phyloP scores from a whole-genome alignment of 2,888 invertebrate genomes.

The Drosophila falleni region DNA sequence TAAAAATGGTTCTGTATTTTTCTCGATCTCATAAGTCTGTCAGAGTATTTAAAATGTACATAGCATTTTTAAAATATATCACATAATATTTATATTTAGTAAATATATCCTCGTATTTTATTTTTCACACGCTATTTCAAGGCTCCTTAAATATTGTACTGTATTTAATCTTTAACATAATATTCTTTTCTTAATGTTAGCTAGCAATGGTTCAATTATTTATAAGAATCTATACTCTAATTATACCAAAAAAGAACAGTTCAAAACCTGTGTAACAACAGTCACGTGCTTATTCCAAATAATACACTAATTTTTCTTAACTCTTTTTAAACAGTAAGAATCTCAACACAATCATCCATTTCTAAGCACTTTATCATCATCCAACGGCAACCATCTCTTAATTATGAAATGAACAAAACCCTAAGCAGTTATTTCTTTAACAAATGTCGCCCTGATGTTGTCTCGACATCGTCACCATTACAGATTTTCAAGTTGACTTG shows the following conservation, averaged over 20 bases:
- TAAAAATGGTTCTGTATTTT: no score
- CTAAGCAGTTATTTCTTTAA: slow-evolving; percentile 60
- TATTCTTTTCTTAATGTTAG: neutral
- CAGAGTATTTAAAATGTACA: no score
- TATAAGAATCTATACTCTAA: no score
- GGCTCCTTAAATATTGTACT: neutral
- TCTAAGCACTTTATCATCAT: slow-evolving; percentile 42
- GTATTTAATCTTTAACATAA: neutral
- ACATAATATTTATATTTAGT: no score
- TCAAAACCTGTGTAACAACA: neutral
- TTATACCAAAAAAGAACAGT: neutral
- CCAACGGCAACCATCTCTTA: slow-evolving; percentile 61
- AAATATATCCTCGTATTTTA: no score
- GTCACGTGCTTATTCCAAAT: slow-evolving; percentile 14
- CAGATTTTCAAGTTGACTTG: slow-evolving; percentile 62
- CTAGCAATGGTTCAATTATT: neutral
- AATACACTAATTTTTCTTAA: neutral
- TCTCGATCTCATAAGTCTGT: no score
- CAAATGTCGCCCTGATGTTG: slow-evolving; percentile 64
- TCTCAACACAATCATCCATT: slow-evolving; percentile 46
- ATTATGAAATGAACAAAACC: slow-evolving; percentile 68
- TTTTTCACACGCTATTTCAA: no score
- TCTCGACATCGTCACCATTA: slow-evolving; percentile 66
- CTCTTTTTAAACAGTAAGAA: neutral
- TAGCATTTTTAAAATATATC: no score